Base-by-base conservation (phyloP, 2,888 invertebrate species). In the Apotomis betuletana region DNA sequence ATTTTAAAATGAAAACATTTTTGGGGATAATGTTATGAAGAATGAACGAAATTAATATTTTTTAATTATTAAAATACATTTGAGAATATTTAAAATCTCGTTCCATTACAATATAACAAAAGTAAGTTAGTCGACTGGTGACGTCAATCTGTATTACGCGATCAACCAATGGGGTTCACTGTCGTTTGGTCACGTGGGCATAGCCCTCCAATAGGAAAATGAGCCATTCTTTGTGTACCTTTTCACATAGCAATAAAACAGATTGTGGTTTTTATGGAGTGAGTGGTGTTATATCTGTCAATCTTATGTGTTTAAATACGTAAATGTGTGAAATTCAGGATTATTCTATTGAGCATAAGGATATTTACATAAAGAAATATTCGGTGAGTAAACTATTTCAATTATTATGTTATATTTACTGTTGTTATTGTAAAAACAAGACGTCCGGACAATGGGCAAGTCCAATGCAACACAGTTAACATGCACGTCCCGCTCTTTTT, bases 311-410 rank as follows among this genome's bases (percentile, higher is more conserved):
- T 84, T 85, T 91, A 91, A 89, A 88, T 87, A 86, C 91, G 89
- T 93, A 94, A 91, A 95, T 95, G 95, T 95, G 94, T 92, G 95
- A 96, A 94, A 94, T 96, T 91, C 94, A 94, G 94, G 95, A 95
- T 94, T 95, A 94, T 94, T 94, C 94, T 81, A 89, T 94, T 86
- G 94, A 95, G 94, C 95, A 94, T 92, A 94, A 94, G 92, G 94
- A 95, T 94, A 94, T 94, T 90, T 94, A 94, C 89, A 86, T 91
- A 80, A 94, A 94, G 93, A 95, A 95, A 94, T 94, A 95, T 94
- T 94, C 94, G 94, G 96, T 96, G 92, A 95, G 96, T 95, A 71
- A 72, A 57, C 49, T 76, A 63, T 78, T 80, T 76, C 13, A 67
- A 75, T 67, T 52, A 55, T 75, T 75, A 59, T 75, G 73, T 73